A percentile compares a stretch with the other conserved stretches of the same genome.
Conservation (phyloP, 2,888 invertebrate species). For the Heliconius sara region DNA sequence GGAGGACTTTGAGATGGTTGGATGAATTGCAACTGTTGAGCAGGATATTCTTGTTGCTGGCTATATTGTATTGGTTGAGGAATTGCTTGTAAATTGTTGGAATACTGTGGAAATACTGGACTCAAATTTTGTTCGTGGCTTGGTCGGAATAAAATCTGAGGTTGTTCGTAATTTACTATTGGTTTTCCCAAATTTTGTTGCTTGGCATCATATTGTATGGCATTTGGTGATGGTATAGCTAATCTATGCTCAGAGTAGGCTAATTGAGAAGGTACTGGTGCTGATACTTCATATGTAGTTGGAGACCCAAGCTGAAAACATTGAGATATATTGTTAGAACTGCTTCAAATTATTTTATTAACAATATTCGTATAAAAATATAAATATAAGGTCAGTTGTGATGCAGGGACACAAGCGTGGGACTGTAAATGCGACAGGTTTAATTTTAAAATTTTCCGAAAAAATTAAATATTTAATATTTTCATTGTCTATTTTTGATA, state of each 20-base stretch:
- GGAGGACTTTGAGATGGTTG: not conserved
- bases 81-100: conserved; percentile 41
- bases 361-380: too few species aligned
- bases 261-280: conserved; percentile 67
- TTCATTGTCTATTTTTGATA: too few species aligned
- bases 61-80: conserved; percentile 44
- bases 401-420: too few species aligned
- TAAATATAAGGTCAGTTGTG: too few species aligned
- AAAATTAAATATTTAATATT: too few species aligned
- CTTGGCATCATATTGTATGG: conserved; percentile 52
- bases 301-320: conserved; percentile 63
- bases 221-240: conserved; percentile 54
- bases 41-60: conserved; percentile 45
- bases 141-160: conserved; percentile 43
- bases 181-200: conserved; percentile 48
- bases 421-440: too few species aligned
- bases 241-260: conserved; percentile 68
- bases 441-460: too few species aligned
- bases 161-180: conserved; percentile 40
- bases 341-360: too few species aligned
- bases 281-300: conserved; percentile 68
- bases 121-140: conserved; percentile 42
- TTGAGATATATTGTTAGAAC: not conserved
- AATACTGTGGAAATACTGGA: conserved; percentile 33
- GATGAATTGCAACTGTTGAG: conserved; percentile 28